Evolutionary conservation across 2,888 invertebrate species (phyloP).

Genomic region (Spisula solida): DNA sequence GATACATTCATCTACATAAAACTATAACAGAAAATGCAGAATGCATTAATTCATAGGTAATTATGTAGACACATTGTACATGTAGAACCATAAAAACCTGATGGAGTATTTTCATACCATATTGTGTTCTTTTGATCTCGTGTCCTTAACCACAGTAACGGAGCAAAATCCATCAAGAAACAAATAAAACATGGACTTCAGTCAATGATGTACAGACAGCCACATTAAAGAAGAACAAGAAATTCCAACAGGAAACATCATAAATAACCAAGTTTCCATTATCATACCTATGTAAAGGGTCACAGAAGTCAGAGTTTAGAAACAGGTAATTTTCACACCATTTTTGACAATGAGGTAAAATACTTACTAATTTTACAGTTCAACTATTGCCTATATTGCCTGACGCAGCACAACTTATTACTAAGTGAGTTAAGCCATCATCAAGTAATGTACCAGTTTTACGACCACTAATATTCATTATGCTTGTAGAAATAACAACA

Average conservation of each 20-base stretch:
- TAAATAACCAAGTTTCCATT: neutral
- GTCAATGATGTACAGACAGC: neutral
- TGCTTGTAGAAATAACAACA: neutral
- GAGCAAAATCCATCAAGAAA: neutral
- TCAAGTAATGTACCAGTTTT: neutral
- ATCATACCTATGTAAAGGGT: neutral
- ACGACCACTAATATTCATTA: neutral
- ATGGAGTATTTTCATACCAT: neutral
- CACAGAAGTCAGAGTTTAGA: neutral
- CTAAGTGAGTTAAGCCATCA: slow-evolving; percentile 3
- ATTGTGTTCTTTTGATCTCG: neutral
- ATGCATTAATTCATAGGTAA: too few species aligned
- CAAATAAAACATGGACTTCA: neutral
- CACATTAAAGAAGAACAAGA: neutral
- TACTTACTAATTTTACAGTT: neutral
- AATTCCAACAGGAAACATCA: neutral
- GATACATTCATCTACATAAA: too few species aligned
- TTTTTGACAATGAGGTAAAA: slow-evolving; percentile 11
- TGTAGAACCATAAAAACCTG: neutral
- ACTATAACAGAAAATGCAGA: too few species aligned
- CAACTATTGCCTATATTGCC: neutral
- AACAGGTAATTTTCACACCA: slow-evolving; percentile 11
- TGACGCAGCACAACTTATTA: neutral
- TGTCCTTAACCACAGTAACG: neutral
- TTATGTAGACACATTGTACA: neutral